phyloP scores from a whole-genome alignment of 2,888 invertebrate genomes.

The Drosophila paracracens region DNA sequence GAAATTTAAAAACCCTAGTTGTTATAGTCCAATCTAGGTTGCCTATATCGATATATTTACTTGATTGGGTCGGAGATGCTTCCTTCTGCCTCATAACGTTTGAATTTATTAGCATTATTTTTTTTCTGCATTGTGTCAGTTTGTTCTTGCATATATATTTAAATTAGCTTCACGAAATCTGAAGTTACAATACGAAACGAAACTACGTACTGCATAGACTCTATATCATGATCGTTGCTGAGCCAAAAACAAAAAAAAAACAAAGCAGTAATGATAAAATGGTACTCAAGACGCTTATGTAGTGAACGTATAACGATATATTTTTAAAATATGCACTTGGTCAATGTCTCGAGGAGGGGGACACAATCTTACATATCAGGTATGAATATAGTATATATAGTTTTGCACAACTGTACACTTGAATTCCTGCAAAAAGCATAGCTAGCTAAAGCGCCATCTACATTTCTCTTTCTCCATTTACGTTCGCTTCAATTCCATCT shows the following conservation, averaged over 20 bases:
- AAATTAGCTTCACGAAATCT: background rate
- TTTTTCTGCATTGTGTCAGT: background rate
- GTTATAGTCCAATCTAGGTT: too few species aligned
- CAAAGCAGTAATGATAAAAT: too few species aligned
- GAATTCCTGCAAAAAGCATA: background rate
- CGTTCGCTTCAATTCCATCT: conserved; percentile 6
- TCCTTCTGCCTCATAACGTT: background rate
- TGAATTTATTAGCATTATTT: background rate
- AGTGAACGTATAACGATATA: too few species aligned
- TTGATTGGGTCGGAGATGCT: background rate
- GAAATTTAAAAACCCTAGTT: too few species aligned
- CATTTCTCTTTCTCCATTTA: background rate
- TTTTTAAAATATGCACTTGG: too few species aligned
- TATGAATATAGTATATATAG: background rate
- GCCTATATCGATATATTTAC: too few species aligned
- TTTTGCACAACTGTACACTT: background rate
- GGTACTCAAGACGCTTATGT: too few species aligned
- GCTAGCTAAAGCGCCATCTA: conserved; percentile 15
- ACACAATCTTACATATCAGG: background rate
- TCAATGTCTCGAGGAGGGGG: background rate
- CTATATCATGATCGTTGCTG: too few species aligned
- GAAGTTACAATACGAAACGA: background rate
- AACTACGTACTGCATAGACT: too few species aligned
- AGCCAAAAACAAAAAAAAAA: too few species aligned
- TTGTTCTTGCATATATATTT: background rate